Conservation (phyloP, 2,797 vertebrate species). For the Dicrostonyx torquatus region DNA sequence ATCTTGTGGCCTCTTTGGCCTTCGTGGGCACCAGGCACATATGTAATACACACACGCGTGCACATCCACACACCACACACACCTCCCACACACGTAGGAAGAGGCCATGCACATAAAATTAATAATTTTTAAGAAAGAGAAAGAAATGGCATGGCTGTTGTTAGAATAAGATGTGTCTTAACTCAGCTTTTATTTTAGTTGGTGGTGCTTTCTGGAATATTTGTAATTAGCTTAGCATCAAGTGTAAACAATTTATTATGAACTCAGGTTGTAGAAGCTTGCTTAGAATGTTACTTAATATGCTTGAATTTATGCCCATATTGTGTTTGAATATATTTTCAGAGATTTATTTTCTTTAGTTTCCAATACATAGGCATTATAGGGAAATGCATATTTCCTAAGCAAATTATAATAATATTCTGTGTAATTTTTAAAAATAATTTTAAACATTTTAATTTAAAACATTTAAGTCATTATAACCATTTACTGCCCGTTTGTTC, state of each 20-base stretch:
- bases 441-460: background rate
- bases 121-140: background rate
- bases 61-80: background rate
- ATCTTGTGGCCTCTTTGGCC: background rate
- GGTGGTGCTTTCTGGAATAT: background rate
- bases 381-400: slow-evolving; percentile 53
- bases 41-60: background rate
- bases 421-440: background rate
- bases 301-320: background rate
- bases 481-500: background rate
- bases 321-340: slow-evolving; percentile 41
- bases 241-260: background rate
- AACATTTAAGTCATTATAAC: background rate
- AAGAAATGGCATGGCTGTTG: background rate
- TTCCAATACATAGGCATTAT: background rate
- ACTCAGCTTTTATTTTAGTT: background rate
- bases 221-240: slow-evolving; percentile 35
- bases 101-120: background rate
- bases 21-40: background rate
- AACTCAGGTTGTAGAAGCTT: slow-evolving; percentile 47
- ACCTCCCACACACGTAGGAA: no score
- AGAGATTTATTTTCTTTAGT: background rate
- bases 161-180: background rate
- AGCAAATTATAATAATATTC: slow-evolving; percentile 3
- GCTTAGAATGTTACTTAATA: slow-evolving; percentile 50